Conservation (phyloP, 2,797 vertebrate species). For the Crenichthys baileyi region DNA sequence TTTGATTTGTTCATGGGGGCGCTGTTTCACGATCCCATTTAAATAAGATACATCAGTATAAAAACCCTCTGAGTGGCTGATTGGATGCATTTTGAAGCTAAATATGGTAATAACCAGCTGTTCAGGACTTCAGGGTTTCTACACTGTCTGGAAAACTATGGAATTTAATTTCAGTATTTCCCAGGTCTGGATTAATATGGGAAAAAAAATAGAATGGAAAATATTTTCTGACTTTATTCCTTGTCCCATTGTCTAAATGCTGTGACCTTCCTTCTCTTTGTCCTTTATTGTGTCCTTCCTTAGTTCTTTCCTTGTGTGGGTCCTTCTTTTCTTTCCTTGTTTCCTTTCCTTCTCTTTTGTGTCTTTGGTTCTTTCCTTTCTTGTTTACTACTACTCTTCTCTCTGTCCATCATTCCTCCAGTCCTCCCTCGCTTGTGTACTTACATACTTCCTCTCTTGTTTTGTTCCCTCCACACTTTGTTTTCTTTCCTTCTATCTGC, state of each 20-base stretch:
- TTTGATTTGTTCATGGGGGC: neutral
- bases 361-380: neutral
- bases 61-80: too few species aligned
- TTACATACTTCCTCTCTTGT: neutral
- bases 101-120: too few species aligned
- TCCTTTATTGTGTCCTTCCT: neutral
- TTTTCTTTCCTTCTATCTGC: neutral
- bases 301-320: neutral
- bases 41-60: too few species aligned
- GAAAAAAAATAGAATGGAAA: neutral
- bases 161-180: too few species aligned
- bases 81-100: too few species aligned
- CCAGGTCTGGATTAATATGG: too few species aligned
- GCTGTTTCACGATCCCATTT: neutral
- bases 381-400: neutral
- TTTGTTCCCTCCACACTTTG: accelerated
- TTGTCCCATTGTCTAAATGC: neutral
- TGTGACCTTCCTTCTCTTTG: neutral
- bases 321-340: neutral
- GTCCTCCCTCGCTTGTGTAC: neutral
- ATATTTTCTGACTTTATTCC: neutral
- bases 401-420: neutral
- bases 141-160: too few species aligned
- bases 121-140: too few species aligned
- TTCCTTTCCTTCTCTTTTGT: neutral